Percentiles rank a stretch among this genome's conserved stretches.
Conservation (phyloP, 2,797 vertebrate species). For the Carcharodon carcharias region DNA sequence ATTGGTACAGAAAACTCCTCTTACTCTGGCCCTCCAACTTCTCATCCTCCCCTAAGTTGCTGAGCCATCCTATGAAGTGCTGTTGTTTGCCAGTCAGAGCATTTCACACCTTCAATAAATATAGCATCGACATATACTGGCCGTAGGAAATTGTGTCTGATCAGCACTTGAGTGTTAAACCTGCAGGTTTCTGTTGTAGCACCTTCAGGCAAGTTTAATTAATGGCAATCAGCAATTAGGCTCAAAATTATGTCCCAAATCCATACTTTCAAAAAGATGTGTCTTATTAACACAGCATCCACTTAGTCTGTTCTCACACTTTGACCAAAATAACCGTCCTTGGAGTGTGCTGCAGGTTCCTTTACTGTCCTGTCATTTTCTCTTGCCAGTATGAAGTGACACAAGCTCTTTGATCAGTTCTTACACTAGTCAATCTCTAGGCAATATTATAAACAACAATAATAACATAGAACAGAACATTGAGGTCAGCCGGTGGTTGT, state of each 20-base stretch:
- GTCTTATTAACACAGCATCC: background rate
- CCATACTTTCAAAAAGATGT: background rate
- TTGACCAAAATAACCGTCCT: background rate
- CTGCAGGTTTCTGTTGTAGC: background rate
- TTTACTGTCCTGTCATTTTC: background rate
- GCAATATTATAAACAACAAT: background rate
- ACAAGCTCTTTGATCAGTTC: background rate
- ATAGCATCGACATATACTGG: background rate
- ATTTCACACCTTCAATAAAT: background rate
- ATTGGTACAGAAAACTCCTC: background rate
- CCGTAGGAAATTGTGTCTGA: background rate
- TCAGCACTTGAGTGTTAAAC: background rate
- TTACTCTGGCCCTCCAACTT: background rate
- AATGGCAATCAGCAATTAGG: background rate
- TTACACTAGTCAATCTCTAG: background rate
- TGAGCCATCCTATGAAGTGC: background rate
- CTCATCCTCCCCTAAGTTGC: background rate
- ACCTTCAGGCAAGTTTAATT: background rate
- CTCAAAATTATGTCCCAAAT: background rate
- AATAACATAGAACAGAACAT: background rate
- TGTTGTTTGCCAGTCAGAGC: background rate
- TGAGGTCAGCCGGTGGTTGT: too few relatives aligned
- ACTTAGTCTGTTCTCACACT: background rate
- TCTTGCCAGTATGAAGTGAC: background rate
- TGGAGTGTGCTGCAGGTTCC: background rate